Evolutionary conservation across 2,113 vertebrate genomes (phyloP).

Genomic region (Struthidea cinerea): DNA sequence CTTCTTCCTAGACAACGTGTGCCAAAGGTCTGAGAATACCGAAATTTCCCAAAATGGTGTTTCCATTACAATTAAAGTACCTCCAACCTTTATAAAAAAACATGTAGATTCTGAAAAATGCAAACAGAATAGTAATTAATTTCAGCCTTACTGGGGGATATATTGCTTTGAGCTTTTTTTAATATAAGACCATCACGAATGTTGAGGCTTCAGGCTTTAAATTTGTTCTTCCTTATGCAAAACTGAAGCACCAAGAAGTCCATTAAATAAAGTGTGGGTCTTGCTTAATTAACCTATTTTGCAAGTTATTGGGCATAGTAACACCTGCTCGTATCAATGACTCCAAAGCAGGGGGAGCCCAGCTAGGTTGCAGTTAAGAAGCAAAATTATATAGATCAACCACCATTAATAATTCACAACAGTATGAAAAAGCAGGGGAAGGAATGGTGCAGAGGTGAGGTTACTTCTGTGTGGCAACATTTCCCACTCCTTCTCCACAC

Average conservation of each 20-base stretch:
- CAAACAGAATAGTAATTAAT: neutral
- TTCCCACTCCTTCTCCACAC: neutral
- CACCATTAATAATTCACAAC: neutral
- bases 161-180: neutral
- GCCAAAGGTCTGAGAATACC: neutral
- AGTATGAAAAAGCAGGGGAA: neutral
- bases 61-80: neutral
- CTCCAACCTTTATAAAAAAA: neutral
- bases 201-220: neutral
- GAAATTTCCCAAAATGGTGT: neutral
- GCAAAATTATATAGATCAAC: neutral
- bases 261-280: neutral
- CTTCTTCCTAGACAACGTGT: neutral
- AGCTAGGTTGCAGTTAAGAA: neutral
- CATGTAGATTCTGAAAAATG: fast-evolving
- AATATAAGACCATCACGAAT: neutral
- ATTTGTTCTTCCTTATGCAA: neutral
- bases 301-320: neutral
- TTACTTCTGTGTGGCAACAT: slow-evolving; percentile 13
- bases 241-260: neutral
- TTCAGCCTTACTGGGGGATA: neutral
- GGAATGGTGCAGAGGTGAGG: neutral
- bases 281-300: neutral
- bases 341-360: neutral
- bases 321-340: neutral